phyloP scores from a whole-genome alignment of 2,113 vertebrate species.

The Gorsachius goisagi region DNA sequence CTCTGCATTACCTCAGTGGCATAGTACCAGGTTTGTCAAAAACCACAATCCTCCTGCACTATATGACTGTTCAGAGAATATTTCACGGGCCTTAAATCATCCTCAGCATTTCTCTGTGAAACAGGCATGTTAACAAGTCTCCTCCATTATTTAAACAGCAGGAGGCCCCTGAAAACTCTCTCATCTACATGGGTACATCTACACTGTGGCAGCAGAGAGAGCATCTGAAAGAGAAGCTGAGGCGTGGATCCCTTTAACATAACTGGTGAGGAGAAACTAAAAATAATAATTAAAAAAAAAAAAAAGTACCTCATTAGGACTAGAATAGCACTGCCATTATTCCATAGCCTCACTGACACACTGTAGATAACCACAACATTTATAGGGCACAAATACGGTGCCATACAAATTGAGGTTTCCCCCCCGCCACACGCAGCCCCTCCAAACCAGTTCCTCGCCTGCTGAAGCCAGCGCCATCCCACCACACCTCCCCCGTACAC shows the following conservation, averaged over 20 bases:
- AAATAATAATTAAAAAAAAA: neutral
- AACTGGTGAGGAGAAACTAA: neutral
- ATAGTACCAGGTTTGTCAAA: neutral
- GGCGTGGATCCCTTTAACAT: neutral
- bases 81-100: neutral
- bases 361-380: neutral
- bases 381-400: neutral
- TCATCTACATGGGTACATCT: neutral
- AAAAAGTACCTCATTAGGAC: neutral
- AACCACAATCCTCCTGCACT: neutral
- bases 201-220: neutral
- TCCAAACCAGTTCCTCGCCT: accelerated
- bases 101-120: neutral
- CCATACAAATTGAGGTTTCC: neutral
- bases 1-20: neutral
- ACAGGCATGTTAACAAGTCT: neutral
- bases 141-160: neutral
- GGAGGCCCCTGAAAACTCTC: neutral
- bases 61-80: neutral
- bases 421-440: accelerated
- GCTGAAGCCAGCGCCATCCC: accelerated
- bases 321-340: neutral
- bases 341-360: neutral
- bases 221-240: neutral
- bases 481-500: no score